Evolutionary conservation across 2,797 vertebrate species (phyloP).

Genomic region (Coilia nasus): DNA sequence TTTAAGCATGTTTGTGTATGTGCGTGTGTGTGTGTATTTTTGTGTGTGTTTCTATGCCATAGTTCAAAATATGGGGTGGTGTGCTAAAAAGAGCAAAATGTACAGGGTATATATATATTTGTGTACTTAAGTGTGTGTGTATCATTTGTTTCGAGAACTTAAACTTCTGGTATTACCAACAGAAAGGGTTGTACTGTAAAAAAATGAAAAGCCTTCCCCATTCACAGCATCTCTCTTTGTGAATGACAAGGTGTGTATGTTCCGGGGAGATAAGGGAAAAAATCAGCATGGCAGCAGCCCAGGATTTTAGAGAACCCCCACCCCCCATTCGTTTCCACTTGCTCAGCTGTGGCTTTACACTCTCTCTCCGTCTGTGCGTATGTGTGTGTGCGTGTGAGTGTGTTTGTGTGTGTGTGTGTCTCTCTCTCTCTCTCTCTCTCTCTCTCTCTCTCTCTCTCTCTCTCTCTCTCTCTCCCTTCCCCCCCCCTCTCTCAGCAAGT

Average conservation of each 20-base stretch:
- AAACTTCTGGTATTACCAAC: background rate
- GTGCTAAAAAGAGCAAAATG: too few species aligned
- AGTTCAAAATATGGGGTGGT: too few species aligned
- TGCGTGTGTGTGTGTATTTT: background rate
- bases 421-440: background rate
- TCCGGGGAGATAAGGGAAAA: constrained; percentile 44
- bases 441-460: background rate
- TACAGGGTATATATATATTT: too few species aligned
- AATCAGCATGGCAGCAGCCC: constrained; percentile 29
- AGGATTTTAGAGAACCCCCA: constrained; percentile 33
- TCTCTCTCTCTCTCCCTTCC: background rate
- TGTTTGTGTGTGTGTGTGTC: background rate
- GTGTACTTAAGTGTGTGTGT: too few species aligned
- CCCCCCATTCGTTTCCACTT: background rate
- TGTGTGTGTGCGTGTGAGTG: background rate
- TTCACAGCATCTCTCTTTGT: background rate
- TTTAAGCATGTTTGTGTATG: background rate
- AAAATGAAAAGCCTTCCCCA: background rate
- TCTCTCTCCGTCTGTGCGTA: background rate
- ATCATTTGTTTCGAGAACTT: background rate
- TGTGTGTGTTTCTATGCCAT: background rate
- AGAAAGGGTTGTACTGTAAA: background rate
- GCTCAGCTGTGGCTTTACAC: background rate
- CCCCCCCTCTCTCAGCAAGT: background rate
- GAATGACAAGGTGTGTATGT: constrained; percentile 28